Evolutionary conservation across 2,797 vertebrate genomes (phyloP), one percentile per base, ranked within the genome.

Genomic region (Neomorphus geoffroyi): DNA sequence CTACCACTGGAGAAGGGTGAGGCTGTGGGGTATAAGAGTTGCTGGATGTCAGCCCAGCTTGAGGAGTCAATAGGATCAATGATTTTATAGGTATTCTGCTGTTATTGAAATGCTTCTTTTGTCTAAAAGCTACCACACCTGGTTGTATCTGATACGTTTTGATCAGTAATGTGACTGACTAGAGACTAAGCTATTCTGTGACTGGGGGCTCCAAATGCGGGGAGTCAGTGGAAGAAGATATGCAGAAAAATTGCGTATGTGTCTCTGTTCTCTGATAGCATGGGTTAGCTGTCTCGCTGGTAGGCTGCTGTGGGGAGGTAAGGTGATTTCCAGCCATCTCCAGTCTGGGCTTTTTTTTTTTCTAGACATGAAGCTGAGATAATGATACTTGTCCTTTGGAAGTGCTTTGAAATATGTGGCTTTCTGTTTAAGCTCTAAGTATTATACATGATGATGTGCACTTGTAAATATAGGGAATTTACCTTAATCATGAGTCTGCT

Each of bases 351-450:
- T 90, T 86, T 75, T 16, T 18, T 18, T 66, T 94, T 66, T 14
- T 60, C 45, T 3, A 9, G 6, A 4, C 0, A 0, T 60, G 41
- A 88, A 81, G 26, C 48, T 60, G 73, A 53, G 48, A 79, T 65
- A 78, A 74, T 50, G 56, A 53, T 18, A 46, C 17, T 70, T 70
- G 35, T 72, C 30, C 24, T 90, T 54, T 32, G 24, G 27, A 89
- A 92, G 19, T 50, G 10, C 19, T 92, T 77, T 95, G 66, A 93
- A 90, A 75, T 86, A 43, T 7, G 6, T 70, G 32, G 9, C 37
- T 81, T 80, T 84, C 35, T 67, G 16, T 65, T 78, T 39, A 73
- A 81, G 39, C 70, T 16, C 16, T 41, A 37, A 69, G 22, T 61
- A 19, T 91, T 77, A 33, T 5, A 23, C 21, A 4, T n/a, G 28